Base-by-base conservation (phyloP, 2,797 vertebrate species). In the Neomorphus geoffroyi region DNA sequence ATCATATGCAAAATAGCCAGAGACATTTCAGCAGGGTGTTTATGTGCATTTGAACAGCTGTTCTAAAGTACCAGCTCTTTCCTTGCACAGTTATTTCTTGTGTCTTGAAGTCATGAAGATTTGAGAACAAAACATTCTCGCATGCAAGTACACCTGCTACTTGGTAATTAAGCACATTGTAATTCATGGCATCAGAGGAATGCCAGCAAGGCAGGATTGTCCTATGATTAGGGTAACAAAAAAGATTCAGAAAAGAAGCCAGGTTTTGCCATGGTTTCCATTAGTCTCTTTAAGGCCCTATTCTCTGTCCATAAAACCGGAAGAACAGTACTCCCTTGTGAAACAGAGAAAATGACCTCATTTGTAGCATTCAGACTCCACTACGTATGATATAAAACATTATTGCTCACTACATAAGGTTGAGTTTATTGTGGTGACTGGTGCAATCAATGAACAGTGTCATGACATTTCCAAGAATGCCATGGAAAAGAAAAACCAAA, bases 91-190 rank as follows among this genome's bases (percentile, higher is more conserved):
- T 45, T 84, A 77, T 67, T 92, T 82, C 74, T 84, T 53, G 28
- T 30, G 28, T 73, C 71, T 58, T 81, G 43, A 88, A 88, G 45
- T n/a, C 57, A 92, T 37, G 57, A 66, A 81, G 66, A 70, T 60
- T 71, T 77, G 23, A 48, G 88, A 94, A 95, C 88, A 94, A 93
- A 95, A 94, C 81, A 95, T 94, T 88, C 88, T 81, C 88, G 32
- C 70, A 86, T 27, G 33, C 56, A 93, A 79, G 58, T 96, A 93
- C 28, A 60, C 26, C 2, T n/a, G 27, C 51, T 86, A 60, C 64
- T 92, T 79, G 22, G 60, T 84, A 94, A 88, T 93, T 92, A 95
- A 93, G 39, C 26, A 81, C 4, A 2, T 30, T 62, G 39, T 81
- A 74, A 93, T 80, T 84, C 74, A 51, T 0, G 0, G 48, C 56